Base-by-base conservation (phyloP, 1,140 invertebrate species). In the Propsilocerus akamusi region DNA sequence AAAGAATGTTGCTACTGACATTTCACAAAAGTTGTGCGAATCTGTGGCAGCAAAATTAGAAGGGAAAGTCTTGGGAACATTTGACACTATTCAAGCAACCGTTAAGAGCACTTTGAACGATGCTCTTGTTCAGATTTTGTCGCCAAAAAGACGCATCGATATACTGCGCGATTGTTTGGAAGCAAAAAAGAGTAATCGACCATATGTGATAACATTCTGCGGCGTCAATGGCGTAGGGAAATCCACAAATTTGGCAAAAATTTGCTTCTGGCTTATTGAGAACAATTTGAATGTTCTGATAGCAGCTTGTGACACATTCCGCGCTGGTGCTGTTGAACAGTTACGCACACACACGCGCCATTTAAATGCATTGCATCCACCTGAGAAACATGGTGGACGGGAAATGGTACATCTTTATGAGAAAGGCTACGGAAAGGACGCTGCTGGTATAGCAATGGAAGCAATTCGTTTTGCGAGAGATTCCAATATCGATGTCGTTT, bases 171-270 rank as follows among this genome's bases (percentile, higher is more conserved):
- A 99, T 66, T 92, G 94, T 17, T 68, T 94, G 53, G 91, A 97
- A 59, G 84, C 91, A 3, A 82, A 87, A 57, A 75, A 80, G 48
- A 71, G 80, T 54, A 70, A 72, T 1, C 72, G 80, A n/a, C 95
- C 97, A 0, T 99, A 94, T 66, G 83, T 92, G 2, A 90, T 99
- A 71, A 79, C 89, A 0, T 99, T 99, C 64, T 99, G 97, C 71
- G 97, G 97, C 46, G 97, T 99, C 0, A 99, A 99, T 67, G 97
- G 97, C 34, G 97, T 99, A 3, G 97, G 97, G 46, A 99, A 99
- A 63, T 98, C 94, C 0, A 99, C 97, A 2, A 99, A 99, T 72
- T 70, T 99, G 28, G 96, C 97, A 2, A 99, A 99, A 78, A 97
- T 99, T 50, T 93, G 92, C 61, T 99, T 99, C 65, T 99, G 97